phyloP scores from a whole-genome alignment of 2,888 invertebrate genomes.

The Harpagoxenus sublaevis region DNA sequence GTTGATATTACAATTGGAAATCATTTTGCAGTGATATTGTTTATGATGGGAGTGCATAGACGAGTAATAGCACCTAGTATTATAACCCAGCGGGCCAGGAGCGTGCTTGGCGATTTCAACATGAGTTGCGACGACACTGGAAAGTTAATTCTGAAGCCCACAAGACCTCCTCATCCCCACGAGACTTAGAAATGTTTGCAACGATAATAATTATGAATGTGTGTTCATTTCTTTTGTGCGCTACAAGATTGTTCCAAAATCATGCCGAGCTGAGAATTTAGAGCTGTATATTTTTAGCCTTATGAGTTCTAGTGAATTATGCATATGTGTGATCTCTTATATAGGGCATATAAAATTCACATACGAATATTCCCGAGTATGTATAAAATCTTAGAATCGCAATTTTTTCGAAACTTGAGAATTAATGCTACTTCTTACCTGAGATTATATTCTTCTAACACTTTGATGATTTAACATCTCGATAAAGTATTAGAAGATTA shows the following conservation, averaged over 20 bases:
- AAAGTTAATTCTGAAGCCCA: slow-evolving; percentile 96
- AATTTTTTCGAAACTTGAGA: not conserved
- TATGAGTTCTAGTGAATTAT: slow-evolving; percentile 13
- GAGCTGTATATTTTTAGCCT: slow-evolving; percentile 13
- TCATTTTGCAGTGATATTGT: slow-evolving; percentile 91
- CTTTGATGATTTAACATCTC: not conserved
- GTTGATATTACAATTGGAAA: not conserved
- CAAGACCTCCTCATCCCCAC: slow-evolving; percentile 83
- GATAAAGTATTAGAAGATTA: not conserved
- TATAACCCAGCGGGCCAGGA: slow-evolving; percentile 96
- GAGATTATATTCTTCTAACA: not conserved
- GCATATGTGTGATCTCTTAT: not conserved
- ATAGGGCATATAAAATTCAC: not conserved
- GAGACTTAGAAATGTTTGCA: slow-evolving; percentile 78
- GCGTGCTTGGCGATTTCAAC: slow-evolving; percentile 97
- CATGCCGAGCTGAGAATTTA: not conserved
- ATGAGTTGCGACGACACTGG: slow-evolving; percentile 99
- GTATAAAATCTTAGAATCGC: not conserved
- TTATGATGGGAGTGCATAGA: slow-evolving; percentile 97
- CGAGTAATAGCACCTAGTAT: slow-evolving; percentile 98
- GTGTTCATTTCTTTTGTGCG: not conserved
- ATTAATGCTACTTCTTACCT: not conserved
- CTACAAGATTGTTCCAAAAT: not conserved
- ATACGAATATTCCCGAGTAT: not conserved
- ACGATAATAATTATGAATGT: not conserved